phyloP scores from a whole-genome alignment of 53 echinoderm and acorn worm species.

The Temnopleurus reevesii region DNA sequence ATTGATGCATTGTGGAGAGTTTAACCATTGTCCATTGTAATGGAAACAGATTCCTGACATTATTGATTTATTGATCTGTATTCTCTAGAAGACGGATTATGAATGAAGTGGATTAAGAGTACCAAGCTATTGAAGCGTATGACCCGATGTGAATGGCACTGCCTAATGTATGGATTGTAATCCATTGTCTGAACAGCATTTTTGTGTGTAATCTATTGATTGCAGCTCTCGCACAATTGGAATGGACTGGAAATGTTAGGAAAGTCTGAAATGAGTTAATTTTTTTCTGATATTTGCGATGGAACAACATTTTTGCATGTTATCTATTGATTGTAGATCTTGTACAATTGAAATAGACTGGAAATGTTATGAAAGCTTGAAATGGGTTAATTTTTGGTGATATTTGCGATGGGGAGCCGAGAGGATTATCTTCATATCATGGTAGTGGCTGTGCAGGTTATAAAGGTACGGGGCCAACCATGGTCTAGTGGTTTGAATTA shows the following conservation, averaged over 20 bases:
- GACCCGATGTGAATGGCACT: neutral
- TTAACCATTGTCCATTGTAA: neutral
- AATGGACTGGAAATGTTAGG: neutral
- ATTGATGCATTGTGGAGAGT: neutral
- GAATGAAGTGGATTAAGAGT: neutral
- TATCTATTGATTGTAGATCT: neutral
- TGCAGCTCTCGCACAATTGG: neutral
- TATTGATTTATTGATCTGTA: constrained; percentile 40
- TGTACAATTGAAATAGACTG: neutral
- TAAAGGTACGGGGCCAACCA: constrained; percentile 20
- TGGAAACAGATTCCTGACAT: constrained; percentile 10
- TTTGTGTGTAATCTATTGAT: neutral
- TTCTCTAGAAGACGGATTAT: neutral
- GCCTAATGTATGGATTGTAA: neutral
- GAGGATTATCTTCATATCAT: constrained; percentile 46
- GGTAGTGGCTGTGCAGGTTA: constrained; percentile 40
- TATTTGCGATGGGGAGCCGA: constrained; percentile 7
- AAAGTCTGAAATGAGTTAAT: too few relatives aligned
- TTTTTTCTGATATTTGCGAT: neutral
- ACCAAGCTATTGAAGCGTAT: neutral
- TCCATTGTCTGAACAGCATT: neutral
- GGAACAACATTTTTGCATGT: neutral
- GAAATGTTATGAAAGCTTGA: neutral
- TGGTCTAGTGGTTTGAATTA: neutral
- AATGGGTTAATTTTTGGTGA: neutral